Conservation (phyloP, 2,888 invertebrate genomes). For the Philaethria dido region DNA sequence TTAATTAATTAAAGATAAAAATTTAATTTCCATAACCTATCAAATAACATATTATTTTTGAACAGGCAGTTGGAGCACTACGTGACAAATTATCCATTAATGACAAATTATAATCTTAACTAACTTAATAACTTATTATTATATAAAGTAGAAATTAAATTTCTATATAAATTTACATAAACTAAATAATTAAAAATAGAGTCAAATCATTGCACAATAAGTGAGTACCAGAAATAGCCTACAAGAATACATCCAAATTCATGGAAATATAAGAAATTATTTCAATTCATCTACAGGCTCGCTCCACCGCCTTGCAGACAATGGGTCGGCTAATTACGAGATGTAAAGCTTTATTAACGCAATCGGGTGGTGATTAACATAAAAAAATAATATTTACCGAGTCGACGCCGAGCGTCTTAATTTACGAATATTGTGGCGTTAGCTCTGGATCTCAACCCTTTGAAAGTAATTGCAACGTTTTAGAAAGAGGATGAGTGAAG, state of each 20-base stretch:
- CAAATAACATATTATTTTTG: too few species aligned
- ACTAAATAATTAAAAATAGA: not conserved
- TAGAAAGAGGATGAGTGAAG: slow-evolving; percentile 75
- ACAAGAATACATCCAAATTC: slow-evolving; percentile 34
- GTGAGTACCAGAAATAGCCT: not conserved
- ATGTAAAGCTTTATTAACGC: slow-evolving; percentile 83
- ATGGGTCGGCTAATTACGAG: slow-evolving; percentile 69
- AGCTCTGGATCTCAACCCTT: slow-evolving; percentile 75
- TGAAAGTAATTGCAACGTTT: slow-evolving; percentile 79
- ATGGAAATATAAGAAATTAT: slow-evolving; percentile 45
- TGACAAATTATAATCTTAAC: too few species aligned
- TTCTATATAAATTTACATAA: not conserved
- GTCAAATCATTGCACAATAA: not conserved
- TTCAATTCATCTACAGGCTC: slow-evolving; percentile 52
- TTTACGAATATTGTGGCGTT: slow-evolving; percentile 81
- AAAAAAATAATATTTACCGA: slow-evolving; percentile 83
- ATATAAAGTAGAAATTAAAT: too few species aligned
- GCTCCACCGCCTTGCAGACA: slow-evolving; percentile 60
- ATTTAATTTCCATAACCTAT: too few species aligned
- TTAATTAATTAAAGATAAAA: too few species aligned
- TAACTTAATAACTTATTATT: too few species aligned
- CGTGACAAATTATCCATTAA: too few species aligned
- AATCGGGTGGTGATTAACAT: slow-evolving; percentile 81
- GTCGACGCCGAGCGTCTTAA: slow-evolving; percentile 69
- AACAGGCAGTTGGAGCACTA: too few species aligned